These are phyloP conservation scores for Cladopsammia gracilis DNA, from an alignment of 64 coral and sea anemone genomes.

Conservation along the genomic window DNA sequence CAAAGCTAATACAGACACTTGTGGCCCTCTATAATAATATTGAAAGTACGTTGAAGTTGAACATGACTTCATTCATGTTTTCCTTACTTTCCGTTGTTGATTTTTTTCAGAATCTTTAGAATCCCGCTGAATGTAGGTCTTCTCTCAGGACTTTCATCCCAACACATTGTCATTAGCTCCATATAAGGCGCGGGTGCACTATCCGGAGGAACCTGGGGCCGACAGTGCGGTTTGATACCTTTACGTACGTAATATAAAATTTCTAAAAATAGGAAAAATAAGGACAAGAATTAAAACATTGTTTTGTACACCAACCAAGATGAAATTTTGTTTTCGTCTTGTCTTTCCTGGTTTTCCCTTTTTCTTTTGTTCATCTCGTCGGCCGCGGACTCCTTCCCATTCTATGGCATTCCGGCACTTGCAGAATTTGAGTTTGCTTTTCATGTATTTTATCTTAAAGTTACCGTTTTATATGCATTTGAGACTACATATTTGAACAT, in stretches of 20 bases:
- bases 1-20: too few relatives aligned
- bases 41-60: too few relatives aligned
- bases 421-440: too few relatives aligned
- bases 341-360: too few relatives aligned
- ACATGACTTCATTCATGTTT: neutral
- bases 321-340: too few relatives aligned
- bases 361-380: too few relatives aligned
- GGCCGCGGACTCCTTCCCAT: too few relatives aligned
- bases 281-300: neutral
- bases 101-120: slow-evolving; percentile 78
- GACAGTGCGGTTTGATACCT: slow-evolving; percentile 67
- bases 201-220: slow-evolving; percentile 72
- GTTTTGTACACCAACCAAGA: neutral
- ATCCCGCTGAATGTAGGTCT: slow-evolving; percentile 75
- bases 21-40: too few relatives aligned
- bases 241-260: slow-evolving; percentile 75
- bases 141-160: slow-evolving; percentile 79
- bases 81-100: slow-evolving; percentile 77
- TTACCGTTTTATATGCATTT: too few relatives aligned
- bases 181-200: slow-evolving; percentile 49
- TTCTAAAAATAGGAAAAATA: slow-evolving; percentile 37
- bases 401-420: too few relatives aligned
- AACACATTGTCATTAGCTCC: slow-evolving; percentile 81
- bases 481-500: too few relatives aligned
- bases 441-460: too few relatives aligned